Evolutionary conservation across 2,797 vertebrate genomes (phyloP).

Genomic region (Mormyrops attenuatus): DNA sequence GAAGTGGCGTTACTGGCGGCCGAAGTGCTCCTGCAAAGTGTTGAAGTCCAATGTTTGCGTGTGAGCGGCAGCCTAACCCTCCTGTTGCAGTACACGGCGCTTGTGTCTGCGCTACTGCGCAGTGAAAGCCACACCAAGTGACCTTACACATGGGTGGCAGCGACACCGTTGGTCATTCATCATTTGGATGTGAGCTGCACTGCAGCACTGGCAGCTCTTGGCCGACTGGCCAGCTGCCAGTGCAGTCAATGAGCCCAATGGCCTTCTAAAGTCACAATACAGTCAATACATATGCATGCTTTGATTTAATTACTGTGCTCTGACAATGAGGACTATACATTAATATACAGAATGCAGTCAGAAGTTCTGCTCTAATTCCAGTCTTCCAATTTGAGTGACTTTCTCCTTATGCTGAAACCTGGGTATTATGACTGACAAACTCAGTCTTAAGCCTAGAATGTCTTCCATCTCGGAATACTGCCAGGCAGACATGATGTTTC

Average conservation of each 20-base stretch:
- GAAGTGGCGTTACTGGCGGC: not conserved
- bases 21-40: conserved; percentile 6
- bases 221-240: conserved; percentile 38
- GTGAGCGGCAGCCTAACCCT: not conserved
- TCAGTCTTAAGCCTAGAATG: not conserved
- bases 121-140: not conserved
- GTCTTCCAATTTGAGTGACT: not conserved
- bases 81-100: not conserved
- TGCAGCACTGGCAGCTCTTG: conserved; percentile 48
- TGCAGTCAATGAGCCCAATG: conserved; percentile 34
- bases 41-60: conserved; percentile 35
- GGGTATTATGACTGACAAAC: not conserved
- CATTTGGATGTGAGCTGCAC: conserved; percentile 44
- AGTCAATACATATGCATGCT: not conserved
- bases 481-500: not conserved
- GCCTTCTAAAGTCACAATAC: conserved; percentile 25
- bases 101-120: not conserved
- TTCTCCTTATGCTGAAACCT: not conserved
- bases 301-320: not conserved
- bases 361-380: not conserved
- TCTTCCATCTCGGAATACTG: not conserved
- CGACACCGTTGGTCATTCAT: conserved; percentile 51
- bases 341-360: not conserved
- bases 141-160: conserved; percentile 28
- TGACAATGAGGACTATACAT: not conserved